Conservation (phyloP, 2,888 invertebrate species). For the Herminia tarsipennalis region DNA sequence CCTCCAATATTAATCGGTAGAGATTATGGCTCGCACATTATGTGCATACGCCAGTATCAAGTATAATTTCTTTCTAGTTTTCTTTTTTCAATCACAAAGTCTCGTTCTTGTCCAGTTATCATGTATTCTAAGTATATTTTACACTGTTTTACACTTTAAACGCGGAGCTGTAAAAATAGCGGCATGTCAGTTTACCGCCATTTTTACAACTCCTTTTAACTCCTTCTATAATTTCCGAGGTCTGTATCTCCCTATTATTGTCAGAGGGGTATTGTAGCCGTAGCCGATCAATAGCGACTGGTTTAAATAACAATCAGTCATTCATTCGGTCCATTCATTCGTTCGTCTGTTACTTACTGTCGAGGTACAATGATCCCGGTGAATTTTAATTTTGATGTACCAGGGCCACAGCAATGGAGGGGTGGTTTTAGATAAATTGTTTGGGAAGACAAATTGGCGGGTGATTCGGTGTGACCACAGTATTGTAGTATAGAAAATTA, state of each 20-base stretch:
- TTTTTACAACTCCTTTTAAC: too few relatives aligned
- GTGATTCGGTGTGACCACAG: background rate
- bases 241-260: slow-evolving; percentile 8
- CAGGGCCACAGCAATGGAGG: slow-evolving; percentile 3
- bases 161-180: too few relatives aligned
- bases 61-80: too few relatives aligned
- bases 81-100: too few relatives aligned
- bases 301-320: slow-evolving; percentile 45
- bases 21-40: too few relatives aligned
- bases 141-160: too few relatives aligned
- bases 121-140: too few relatives aligned
- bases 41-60: too few relatives aligned
- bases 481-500: background rate
- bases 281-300: slow-evolving; percentile 43
- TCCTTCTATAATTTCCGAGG: slow-evolving; percentile 10
- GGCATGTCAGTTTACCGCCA: too few relatives aligned
- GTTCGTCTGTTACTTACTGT: slow-evolving; percentile 1
- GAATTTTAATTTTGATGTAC: slow-evolving; percentile 16
- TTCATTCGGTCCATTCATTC: slow-evolving; percentile 25
- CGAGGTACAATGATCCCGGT: background rate
- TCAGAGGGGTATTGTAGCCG: slow-evolving; percentile 37
- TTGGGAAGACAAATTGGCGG: background rate
- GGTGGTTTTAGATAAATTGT: background rate
- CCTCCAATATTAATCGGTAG: too few relatives aligned
- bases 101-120: too few relatives aligned